Evolutionary conservation across 2,113 vertebrate species (phyloP), one percentile per base, ranked within the genome.

Genomic region (Nothobranchius kuhntae): DNA sequence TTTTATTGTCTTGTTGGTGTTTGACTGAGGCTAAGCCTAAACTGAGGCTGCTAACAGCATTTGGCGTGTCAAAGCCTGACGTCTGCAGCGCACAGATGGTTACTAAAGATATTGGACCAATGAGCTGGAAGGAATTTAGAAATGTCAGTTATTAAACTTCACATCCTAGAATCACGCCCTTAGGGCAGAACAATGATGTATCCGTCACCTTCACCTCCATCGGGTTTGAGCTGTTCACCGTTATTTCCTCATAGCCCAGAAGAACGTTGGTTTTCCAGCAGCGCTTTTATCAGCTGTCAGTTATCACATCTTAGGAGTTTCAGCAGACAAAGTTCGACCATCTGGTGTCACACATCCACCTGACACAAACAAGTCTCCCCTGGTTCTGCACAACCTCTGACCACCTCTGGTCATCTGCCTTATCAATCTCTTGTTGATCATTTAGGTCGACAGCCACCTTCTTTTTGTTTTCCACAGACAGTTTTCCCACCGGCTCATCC

Each of bases 71-170:
- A 7, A 38, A 67, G 60, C 78, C 21, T 1, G 21, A 21, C 21
- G 21, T 21, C 21, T 21, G 21, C 21, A 21, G 21, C 21, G 1
- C 21, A 21, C 21, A 21, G 21, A 21, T 68, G 65, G 68, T 73
- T 47, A 56, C 46, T 68, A 70, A 76, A 78, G 26, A 72, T 7
- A 38, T 40, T 15, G 45, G 58, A 75, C 60, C 30, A 26, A 6
- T 8, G 46, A 8, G 53, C 56, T 74, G 57, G 46, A 38, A 70
- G 54, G 53, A 67, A 69, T 35, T 53, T 47, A 48, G 7, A 68
- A 62, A 81, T 73, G 17, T 75, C 65, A 52, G 61, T 42, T 69
- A 71, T 81, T 47, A 61, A 3, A 13, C 15, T 70, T 75, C 56
- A 68, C 35, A 71, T 78, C 65, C 4, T 30, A 30, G 30, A 30